Evolutionary conservation across 2,797 vertebrate genomes (phyloP), one percentile per base, ranked within the genome.

Genomic region (Valencia hispanica): DNA sequence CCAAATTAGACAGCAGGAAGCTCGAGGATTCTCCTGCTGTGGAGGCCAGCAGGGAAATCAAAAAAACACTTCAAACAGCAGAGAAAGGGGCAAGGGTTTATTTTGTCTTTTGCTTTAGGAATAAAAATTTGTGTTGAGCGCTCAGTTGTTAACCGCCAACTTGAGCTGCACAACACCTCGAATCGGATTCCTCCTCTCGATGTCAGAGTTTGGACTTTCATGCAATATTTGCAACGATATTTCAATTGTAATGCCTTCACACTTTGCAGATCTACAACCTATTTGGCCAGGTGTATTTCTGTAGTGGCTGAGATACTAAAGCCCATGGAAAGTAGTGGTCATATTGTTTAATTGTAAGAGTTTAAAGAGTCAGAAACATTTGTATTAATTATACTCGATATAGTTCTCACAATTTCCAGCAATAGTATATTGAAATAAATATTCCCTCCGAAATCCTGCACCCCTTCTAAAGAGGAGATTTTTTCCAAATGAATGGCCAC

Each of bases 1-100:
- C 87, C 84, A 87, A 90, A 87, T 89, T 84, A 74, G 83, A 78
- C 77, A 39, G 84, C 79, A 80, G 86, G 87, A 93, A 90, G 86
- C 78, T 41, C 86, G 74, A 74, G 70, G 85, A 91, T 89, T 92
- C 88, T 78, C 73, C 82, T 80, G 63, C 84, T 79, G 83, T 84
- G 83, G 77, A 84, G 79, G 87, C 80, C 79, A 75, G 80, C 78
- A 86, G 81, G 87, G 90, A 88, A 89, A 87, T 82, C 66, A 68
- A 75, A 79, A 79, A 88, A 74, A 27, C 12, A 3, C 30, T 32
- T 27, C 57, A 61, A 61, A 61, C 30, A 34, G 30, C 3, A 20
- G 30, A 75, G 69, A 68, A 45, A 3, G 5, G 39, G 41, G 15
- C 15, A 0, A 34, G 27, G 11, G 12, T 59, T 59, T 63, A 4